A percentile compares a stretch with the other conserved stretches of the same genome.
These are phyloP conservation scores for Hypselothyrea guttata DNA, from an alignment of 2,888 invertebrate species.

Conservation along the genomic window DNA sequence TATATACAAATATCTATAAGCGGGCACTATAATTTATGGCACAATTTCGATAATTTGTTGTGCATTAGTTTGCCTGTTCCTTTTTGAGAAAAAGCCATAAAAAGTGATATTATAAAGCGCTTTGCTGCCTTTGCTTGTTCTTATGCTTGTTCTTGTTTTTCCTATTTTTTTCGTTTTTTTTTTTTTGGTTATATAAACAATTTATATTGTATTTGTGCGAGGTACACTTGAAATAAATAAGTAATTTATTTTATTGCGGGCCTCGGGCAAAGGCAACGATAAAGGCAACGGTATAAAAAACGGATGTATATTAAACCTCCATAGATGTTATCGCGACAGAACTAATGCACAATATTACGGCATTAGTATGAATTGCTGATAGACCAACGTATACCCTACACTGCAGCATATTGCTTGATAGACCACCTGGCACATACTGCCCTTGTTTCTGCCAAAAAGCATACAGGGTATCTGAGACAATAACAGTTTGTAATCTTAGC, in stretches of 20 bases:
- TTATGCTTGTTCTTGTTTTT: too few relatives aligned
- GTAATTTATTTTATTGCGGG: constrained; percentile 66
- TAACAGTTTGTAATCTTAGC: constrained; percentile 64
- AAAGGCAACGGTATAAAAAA: constrained; percentile 17
- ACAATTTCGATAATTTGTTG: constrained; percentile 65
- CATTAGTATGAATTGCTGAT: neutral
- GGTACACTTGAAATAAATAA: constrained; percentile 68
- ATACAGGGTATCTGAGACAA: constrained; percentile 24
- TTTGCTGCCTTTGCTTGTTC: too few relatives aligned
- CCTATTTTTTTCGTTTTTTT: constrained; percentile 13
- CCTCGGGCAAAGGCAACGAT: constrained; percentile 19
- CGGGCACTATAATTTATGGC: constrained; percentile 61
- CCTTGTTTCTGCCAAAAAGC: neutral
- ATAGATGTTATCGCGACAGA: constrained; percentile 68
- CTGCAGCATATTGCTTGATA: too few relatives aligned
- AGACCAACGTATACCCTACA: neutral
- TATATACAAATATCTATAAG: constrained; percentile 12
- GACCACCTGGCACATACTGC: too few relatives aligned
- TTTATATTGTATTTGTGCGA: constrained; percentile 27
- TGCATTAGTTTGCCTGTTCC: constrained; percentile 28
- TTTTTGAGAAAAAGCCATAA: constrained; percentile 25
- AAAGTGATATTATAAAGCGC: constrained; percentile 42
- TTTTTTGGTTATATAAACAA: constrained; percentile 27
- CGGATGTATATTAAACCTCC: constrained; percentile 36
- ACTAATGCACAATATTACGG: constrained; percentile 70